Evolutionary conservation across 2,113 vertebrate genomes (phyloP), one percentile per base, ranked within the genome.

Genomic region (Atractosteus spatula): DNA sequence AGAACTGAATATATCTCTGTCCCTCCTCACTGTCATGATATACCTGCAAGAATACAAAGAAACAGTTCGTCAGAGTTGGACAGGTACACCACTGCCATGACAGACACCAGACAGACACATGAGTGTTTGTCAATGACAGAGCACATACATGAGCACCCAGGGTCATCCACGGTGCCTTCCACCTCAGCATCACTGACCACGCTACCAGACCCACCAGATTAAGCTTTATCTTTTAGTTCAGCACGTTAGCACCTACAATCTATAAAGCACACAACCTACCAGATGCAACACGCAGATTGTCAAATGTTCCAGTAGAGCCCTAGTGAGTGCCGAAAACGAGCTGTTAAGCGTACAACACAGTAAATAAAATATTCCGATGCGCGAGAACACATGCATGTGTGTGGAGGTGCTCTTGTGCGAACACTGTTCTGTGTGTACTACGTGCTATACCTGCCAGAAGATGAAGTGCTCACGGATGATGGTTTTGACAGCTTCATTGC

Each of bases 11-110:
- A 72, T 99, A 99, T 84, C 97, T 88, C 88, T 99, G 97, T 70
- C 97, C 97, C 81, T 99, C 97, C 82, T 99, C 97, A 62, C 97
- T 99, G 83, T 99, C 97, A 2, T 99, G 97, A 82, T 99, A 99
- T 51, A 99, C 97, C 97, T 99, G 77, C 42, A 17, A 78, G 43
- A 80, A 57, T 65, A 82, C 0, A 55, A 29, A 29, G 29, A 29
- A 29, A 29, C 29, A 29, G 29, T 29, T 29, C 1, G 2, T 29
- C 29, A 29, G 29, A 29, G 29, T 29, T 29, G 29, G 12, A 66
- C 5, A 42, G n/a, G 41, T 14, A 7, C 29, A 68, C 8, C 8
- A 56, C 55, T 11, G 55, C 8, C 8, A 11, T 56, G 14, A 56
- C 55, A 56, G 29, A 29, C 29, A 56, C 8, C 8, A 11, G 55